Conservation (phyloP, 2,113 vertebrate species). For the Phrynosoma platyrhinos region DNA sequence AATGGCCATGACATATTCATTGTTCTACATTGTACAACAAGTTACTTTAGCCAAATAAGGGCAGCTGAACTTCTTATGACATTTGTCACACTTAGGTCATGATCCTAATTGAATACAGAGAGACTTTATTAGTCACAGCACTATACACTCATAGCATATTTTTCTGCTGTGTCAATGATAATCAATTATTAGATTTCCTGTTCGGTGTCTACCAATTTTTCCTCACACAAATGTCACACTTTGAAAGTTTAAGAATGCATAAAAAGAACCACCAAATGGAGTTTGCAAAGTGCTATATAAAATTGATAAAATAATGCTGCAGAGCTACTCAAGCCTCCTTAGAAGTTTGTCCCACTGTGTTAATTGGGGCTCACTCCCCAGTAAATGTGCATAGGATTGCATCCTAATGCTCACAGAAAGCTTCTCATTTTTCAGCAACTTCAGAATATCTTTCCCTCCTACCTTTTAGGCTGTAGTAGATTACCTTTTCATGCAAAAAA, state of each 20-base stretch:
- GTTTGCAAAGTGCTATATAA: not conserved
- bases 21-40: constrained; percentile 13
- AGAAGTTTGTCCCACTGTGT: not conserved
- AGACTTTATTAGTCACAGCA: constrained; percentile 1
- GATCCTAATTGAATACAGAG: constrained; percentile 35
- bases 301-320: not conserved
- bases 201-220: not conserved
- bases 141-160: not conserved
- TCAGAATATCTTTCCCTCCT: too few species aligned
- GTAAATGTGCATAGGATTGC: not conserved
- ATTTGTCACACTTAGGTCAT: constrained; percentile 39
- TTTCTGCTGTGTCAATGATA: not conserved
- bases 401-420: not conserved
- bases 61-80: constrained; percentile 34
- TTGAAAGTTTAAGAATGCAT: constrained; percentile 9
- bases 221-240: not conserved
- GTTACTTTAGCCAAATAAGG: constrained; percentile 26
- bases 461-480: not conserved
- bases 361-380: not conserved
- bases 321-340: not conserved
- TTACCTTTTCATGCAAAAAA: not conserved
- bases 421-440: not conserved
- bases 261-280: not conserved
- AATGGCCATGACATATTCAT: constrained; percentile 47
- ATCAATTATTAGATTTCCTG: not conserved